Evolutionary conservation across 2,797 vertebrate genomes (phyloP).

Genomic region (Ispidina picta): DNA sequence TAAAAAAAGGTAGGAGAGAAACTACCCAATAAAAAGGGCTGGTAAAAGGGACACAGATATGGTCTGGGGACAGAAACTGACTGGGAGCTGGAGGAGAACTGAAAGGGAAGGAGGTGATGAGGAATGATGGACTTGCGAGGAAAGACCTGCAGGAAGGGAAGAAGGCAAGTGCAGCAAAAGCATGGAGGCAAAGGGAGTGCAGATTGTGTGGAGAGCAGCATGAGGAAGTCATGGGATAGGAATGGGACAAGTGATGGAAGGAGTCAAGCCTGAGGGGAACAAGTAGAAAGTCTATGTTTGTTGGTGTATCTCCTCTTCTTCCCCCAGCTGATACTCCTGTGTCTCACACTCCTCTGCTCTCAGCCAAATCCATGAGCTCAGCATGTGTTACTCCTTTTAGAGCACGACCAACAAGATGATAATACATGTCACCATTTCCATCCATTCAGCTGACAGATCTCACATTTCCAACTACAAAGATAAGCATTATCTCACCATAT

Average conservation of each 20-base stretch:
- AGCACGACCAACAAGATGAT: not conserved
- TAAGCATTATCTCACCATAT: not conserved
- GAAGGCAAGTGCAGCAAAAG: not conserved
- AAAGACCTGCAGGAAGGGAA: not conserved
- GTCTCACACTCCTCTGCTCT: not conserved
- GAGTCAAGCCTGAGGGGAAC: not conserved
- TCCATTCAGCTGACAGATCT: not conserved
- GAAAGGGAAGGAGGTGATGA: not conserved
- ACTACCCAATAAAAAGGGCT: not conserved
- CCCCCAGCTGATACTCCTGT: not conserved
- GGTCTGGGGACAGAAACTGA: not conserved
- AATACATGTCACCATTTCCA: not conserved
- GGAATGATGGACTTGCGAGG: not conserved
- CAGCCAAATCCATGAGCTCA: not conserved
- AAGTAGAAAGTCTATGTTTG: not conserved
- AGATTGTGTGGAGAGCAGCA: not conserved
- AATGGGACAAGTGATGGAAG: not conserved
- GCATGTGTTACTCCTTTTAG: not conserved
- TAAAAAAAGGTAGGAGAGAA: not conserved
- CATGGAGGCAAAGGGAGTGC: accelerated
- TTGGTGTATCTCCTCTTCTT: not conserved
- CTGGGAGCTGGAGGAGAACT: not conserved
- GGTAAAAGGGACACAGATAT: not conserved
- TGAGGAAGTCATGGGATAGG: not conserved
- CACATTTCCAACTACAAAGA: not conserved